phyloP scores from a whole-genome alignment of 2,888 invertebrate genomes.

The Cinara cedri region DNA sequence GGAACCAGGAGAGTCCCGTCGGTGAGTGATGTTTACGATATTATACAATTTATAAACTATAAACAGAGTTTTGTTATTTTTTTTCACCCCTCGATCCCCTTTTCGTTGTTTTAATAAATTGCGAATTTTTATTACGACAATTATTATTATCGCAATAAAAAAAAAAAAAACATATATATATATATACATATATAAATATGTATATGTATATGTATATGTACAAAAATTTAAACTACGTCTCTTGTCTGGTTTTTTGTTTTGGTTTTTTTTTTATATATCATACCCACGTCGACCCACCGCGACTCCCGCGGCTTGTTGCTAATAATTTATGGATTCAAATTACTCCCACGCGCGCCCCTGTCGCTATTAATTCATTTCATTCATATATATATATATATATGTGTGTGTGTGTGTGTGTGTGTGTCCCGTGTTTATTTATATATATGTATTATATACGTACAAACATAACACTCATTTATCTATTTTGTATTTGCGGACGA shows the following conservation, averaged over 20 bases:
- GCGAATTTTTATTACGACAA: conserved; percentile 30
- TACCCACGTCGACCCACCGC: conserved; percentile 12
- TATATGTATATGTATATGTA: not conserved
- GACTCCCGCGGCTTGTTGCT: conserved; percentile 4
- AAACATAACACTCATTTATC: conserved; percentile 47
- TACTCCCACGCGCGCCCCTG: conserved; percentile 20
- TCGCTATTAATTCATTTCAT: conserved; percentile 49
- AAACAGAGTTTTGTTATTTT: conserved; percentile 3
- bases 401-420: not conserved
- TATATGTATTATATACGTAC: not conserved
- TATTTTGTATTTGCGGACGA: conserved; percentile 29
- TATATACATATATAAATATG: not conserved
- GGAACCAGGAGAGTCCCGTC: conserved; percentile 91
- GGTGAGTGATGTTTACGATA: conserved; percentile 69
- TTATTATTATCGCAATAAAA: conserved; percentile 22
- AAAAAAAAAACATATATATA: conserved; percentile 17
- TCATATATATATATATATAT: conserved; percentile 6
- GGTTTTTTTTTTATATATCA: conserved; percentile 11
- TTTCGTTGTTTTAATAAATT: conserved; percentile 28
- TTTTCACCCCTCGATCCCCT: not conserved
- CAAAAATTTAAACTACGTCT: conserved; percentile 21
- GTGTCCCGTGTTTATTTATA: not conserved
- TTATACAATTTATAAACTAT: not conserved
- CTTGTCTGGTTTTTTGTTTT: not conserved
- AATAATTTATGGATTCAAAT: conserved; percentile 52